Evolutionary conservation across 2,797 vertebrate genomes (phyloP).

Genomic region (Valencia hispanica): DNA sequence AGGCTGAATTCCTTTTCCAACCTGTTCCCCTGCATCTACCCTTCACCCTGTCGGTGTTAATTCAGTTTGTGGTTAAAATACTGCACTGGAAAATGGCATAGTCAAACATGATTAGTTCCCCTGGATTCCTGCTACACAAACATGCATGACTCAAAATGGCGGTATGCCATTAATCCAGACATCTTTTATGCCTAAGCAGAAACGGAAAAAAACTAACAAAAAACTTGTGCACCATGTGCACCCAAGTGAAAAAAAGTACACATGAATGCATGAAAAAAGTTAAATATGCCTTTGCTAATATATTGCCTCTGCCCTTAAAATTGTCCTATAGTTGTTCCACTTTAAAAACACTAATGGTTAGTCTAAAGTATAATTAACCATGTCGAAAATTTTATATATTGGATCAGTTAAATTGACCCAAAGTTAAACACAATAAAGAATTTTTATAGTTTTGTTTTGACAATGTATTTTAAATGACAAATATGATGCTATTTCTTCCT

Average conservation of each 20-base stretch:
- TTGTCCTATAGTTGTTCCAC: background rate
- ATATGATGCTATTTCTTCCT: background rate
- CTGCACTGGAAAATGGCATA: background rate
- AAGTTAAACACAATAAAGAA: background rate
- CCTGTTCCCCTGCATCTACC: background rate
- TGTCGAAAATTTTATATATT: too few species aligned
- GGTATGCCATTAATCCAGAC: background rate
- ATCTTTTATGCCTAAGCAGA: background rate
- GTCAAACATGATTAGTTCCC: background rate
- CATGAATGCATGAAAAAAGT: background rate
- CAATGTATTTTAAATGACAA: background rate
- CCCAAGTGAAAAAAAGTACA: background rate
- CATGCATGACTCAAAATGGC: background rate
- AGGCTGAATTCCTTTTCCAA: background rate
- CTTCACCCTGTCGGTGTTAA: background rate
- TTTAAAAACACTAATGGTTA: background rate
- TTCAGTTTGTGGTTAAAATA: background rate
- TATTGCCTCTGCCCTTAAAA: background rate
- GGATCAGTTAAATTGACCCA: too few species aligned
- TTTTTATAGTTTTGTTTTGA: background rate
- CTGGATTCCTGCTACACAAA: background rate
- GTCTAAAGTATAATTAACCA: background rate
- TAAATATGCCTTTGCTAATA: background rate
- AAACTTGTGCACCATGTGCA: background rate
- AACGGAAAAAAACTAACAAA: too few species aligned